Base-by-base conservation (phyloP, 1,140 invertebrate genomes). In the Trypoxylus dichotomus region DNA sequence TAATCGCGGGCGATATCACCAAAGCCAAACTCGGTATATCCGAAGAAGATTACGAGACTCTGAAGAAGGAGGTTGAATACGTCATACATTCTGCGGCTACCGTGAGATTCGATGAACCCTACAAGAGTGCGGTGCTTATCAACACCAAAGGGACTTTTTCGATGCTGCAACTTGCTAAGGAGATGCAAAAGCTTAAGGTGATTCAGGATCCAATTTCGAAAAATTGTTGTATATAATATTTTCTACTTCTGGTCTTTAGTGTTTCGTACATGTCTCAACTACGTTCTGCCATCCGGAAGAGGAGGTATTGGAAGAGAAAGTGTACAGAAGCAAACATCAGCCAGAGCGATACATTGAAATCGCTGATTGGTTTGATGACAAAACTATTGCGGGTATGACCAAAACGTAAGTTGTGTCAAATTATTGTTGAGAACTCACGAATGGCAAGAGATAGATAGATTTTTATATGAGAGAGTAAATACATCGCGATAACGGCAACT, bases 51-150 rank as follows among this genome's bases (percentile, higher is more conserved):
- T 86, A 91, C 71, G 83, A 92, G 76, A 87, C 90, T 19, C 84
- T 98, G 0, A 87, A 88, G 25, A 89, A 94, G 5, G 91, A 93
- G 79, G 90, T 97, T 0, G 89, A 92, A 43, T 91, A 98, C 72
- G 93, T 98, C 0, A 96, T 96, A 83, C 97, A 98, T 83, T 94
- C 91, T 32, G 97, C 97, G 0, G 97, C 97, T 0, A 98, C 97
- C 58, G 94, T 95, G 77, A 91, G 91, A 84, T 95, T 95, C 79
- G 93, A 95, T 78, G 93, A 94, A 80, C 87, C 91, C 3, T 83
- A 95, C 2, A 93, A 92, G 77, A 91, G 89, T 79, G 93, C 94
- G 0, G 92, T 95, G 1, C 84, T 93, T 1, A 85, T 95, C 80
- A 95, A 95, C 82, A 92, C 93, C 0, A 88, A 92, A 76, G 94